Base-by-base conservation (phyloP, 2,888 invertebrate genomes). In the Monochamus alternatus region DNA sequence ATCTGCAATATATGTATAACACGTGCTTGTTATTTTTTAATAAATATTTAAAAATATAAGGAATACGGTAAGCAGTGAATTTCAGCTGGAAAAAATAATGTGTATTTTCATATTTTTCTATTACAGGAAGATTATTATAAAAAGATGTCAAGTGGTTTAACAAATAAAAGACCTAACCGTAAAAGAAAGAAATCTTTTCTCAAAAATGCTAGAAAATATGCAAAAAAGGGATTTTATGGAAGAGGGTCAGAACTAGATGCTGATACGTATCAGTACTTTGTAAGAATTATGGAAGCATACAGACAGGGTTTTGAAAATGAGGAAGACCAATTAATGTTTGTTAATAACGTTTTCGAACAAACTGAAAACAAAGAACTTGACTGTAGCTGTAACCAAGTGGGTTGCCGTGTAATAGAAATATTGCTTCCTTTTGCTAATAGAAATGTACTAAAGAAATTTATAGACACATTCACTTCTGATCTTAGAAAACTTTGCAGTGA, bases 301-400 rank as follows among this genome's bases (percentile, higher is more conserved):
- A 92, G 93, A 78, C 91, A 92, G 72, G 94, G 93, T 2, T 93
- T 95, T 79, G 91, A 93, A 14, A 91, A 91, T 60, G 90, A 92
- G 5, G 94, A 95, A n/a, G 95, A 95, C 76, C 93, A 94, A 90
- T 89, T 87, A 73, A 89, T 91, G 0, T 92, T 96, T 85, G 94
- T 94, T 0, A 93, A 94, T 81, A 96, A 96, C 86, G 95, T 95
- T 0, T 91, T 96, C 73, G 93, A 93, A 79, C 92, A 94, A 84
- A 94, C 94, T 0, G 90, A 91, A 78, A 93, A 91, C 0, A 91
- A 93, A 78, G 96, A 96, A 88, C 88, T 95, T 0, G 92, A 94
- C 58, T 91, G 94, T 58, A 91, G 94, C 0, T 93, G 93, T 5
- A 97, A 97, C 89, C 96, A 96, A 88, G 91, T 96, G 0, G 95